Base-by-base conservation (phyloP, 64 coral and sea anemone genomes). In the Montipora cactus region DNA sequence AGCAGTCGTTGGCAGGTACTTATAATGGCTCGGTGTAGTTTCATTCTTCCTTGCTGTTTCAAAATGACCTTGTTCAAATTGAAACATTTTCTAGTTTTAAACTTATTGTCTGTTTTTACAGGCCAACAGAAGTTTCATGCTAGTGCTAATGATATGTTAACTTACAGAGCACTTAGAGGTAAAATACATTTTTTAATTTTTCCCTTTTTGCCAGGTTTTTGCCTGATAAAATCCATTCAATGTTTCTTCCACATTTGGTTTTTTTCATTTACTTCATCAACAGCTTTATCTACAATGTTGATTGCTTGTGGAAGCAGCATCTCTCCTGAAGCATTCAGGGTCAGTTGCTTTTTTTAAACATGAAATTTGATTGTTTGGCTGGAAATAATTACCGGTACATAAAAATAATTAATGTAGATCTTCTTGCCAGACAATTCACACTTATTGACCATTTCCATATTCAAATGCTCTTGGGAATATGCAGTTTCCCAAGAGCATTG, bases 111-210 rank as follows among this genome's bases (percentile, higher is more conserved):
- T 11, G 6, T 57, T 57, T 57, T 14, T 50, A 49, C 62, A 86
- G 82, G 82, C 18, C 82, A 86, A 72, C 82, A 86, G 22, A 86
- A 86, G 64, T 51, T 86, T 71, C 46, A 86, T 72, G 19, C n/a
- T 13, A 86, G 21, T 37, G 82, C 82, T 8, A 86, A 86, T 86
- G 82, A 53, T 18, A 51, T 23, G n/a, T 15, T 71, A 8, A 86
- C 82, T 49, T 86, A 70, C 82, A 86, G 82, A 71, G 82, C 82
- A 21, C 82, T 86, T 14, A 86, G n/a, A 86, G 82, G 82, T 86
- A 69, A 49, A 47, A 47, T 5, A 7, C 4, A 47, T 48, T 67
- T 67, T 19, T 3, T 7, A 23, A 4, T 23, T 22, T 4, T 23
- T 8, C 20, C 9, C 2, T 61, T 64, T 7, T 45, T 64, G 7